Conservation (phyloP, 2,113 vertebrate genomes). For the Ceuthmochares aereus region DNA sequence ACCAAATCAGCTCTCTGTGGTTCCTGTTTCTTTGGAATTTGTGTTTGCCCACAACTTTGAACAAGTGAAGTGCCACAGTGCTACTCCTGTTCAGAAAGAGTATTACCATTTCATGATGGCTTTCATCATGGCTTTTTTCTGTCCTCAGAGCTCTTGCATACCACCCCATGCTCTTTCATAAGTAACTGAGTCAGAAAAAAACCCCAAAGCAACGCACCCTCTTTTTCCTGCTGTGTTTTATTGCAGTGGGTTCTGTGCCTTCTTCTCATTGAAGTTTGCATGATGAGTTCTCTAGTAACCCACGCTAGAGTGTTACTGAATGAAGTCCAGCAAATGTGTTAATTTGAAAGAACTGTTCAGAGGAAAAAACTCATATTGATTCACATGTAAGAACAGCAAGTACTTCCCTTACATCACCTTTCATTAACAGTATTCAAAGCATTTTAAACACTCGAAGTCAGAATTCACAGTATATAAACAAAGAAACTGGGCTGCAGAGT, state of each 20-base stretch:
- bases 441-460: not conserved
- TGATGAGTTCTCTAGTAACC: not conserved
- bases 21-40: slow-evolving; percentile 46
- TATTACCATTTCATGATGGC: not conserved
- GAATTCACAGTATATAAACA: not conserved
- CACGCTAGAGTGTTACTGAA: not conserved
- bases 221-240: not conserved
- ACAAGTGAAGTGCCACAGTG: not conserved
- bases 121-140: slow-evolving; percentile 1
- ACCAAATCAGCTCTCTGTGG: slow-evolving; percentile 1
- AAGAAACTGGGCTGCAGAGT: not conserved
- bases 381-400: not conserved
- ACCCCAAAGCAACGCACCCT: not conserved
- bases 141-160: not conserved
- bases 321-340: not conserved
- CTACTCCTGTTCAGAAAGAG: slow-evolving; percentile 8
- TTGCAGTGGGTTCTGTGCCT: not conserved
- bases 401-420: not conserved
- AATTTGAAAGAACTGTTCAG: not conserved
- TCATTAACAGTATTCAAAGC: not conserved
- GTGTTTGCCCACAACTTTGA: not conserved
- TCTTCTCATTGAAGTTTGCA: not conserved
- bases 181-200: not conserved
- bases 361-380: not conserved
- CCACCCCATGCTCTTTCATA: not conserved